Conservation (phyloP, 2,113 vertebrate genomes). For the Trachemys scripta region DNA sequence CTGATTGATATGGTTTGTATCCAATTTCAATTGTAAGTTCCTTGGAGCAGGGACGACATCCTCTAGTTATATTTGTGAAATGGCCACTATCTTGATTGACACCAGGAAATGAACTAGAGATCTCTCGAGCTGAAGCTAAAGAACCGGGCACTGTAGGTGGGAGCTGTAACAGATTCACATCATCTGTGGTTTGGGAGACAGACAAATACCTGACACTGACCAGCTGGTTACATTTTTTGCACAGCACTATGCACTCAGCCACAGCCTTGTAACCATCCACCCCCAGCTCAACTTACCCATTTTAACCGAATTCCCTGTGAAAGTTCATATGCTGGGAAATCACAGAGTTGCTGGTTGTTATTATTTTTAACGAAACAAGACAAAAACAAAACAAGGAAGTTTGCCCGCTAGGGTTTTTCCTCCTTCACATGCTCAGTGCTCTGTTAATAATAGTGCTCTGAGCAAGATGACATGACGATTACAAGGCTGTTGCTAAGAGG, state of each 20-base stretch:
- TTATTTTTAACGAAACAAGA: neutral
- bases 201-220: neutral
- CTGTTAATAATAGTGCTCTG: neutral
- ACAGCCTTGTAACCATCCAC: neutral
- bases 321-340: neutral
- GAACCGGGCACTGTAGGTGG: neutral
- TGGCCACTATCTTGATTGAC: neutral
- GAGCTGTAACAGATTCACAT: neutral
- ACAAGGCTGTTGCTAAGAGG: neutral
- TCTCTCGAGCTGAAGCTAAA: neutral
- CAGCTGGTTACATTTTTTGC: neutral
- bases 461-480: slow-evolving; percentile 3
- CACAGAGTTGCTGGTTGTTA: neutral
- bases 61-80: neutral
- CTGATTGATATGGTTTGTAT: neutral
- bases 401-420: neutral
- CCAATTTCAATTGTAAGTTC: neutral
- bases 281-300: too few relatives aligned
- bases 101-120: neutral
- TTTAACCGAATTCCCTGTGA: neutral
- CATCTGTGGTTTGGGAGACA: neutral
- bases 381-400: neutral
- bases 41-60: neutral
- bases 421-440: neutral
- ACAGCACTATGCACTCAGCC: neutral